These are phyloP conservation scores for Sclerodermus sp. DNA, from an alignment of 2,888 invertebrate species.

Conservation along the genomic window DNA sequence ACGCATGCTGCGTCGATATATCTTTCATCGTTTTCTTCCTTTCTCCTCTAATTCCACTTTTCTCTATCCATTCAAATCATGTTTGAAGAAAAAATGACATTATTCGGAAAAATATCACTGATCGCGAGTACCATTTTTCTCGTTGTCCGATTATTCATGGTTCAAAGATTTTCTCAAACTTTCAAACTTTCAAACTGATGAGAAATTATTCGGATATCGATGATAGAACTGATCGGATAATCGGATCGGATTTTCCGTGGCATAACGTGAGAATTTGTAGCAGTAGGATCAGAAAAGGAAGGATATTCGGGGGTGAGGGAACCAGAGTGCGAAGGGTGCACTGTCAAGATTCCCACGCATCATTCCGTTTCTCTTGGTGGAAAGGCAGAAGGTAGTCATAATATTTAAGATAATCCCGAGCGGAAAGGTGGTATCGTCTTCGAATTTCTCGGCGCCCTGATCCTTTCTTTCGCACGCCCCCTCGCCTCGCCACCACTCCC, in stretches of 20 bases:
- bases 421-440: conserved; percentile 18
- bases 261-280: neutral
- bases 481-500: neutral
- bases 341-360: conserved; percentile 28
- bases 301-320: too few species aligned
- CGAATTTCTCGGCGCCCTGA: conserved; percentile 7
- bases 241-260: neutral
- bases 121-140: too few species aligned
- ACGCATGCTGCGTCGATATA: too few species aligned
- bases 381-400: conserved; percentile 32
- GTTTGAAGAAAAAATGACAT: too few species aligned
- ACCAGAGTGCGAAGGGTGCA: too few species aligned
- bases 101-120: too few species aligned
- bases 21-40: too few species aligned
- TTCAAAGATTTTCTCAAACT: too few species aligned
- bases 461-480: neutral
- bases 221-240: conserved; percentile 11
- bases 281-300: too few species aligned
- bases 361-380: conserved; percentile 9
- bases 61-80: too few species aligned
- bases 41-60: too few species aligned
- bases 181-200: conserved; percentile 2
- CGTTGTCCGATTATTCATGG: too few species aligned
- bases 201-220: conserved; percentile 10
- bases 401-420: conserved; percentile 43